Conservation (phyloP, 2,797 vertebrate genomes). For the Sebastolobus altivelis region DNA sequence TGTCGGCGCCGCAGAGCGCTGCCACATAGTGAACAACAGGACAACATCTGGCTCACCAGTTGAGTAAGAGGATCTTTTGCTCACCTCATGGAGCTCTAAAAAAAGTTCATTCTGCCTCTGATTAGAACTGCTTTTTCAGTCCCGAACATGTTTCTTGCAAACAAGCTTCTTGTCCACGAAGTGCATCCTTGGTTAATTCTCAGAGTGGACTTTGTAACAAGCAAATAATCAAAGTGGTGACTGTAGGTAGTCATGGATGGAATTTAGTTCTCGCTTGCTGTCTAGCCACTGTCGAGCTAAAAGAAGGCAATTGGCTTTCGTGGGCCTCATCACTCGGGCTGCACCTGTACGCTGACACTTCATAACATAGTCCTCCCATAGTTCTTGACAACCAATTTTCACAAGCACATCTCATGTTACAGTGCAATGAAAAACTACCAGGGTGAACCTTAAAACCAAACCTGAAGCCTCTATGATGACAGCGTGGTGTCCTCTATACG, state of each 20-base stretch:
- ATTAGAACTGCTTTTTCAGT: slow-evolving; percentile 17
- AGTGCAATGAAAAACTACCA: slow-evolving; percentile 31
- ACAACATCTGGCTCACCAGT: slow-evolving; percentile 55
- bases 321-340: slow-evolving; percentile 53
- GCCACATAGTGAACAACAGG: slow-evolving; percentile 40
- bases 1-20: slow-evolving; percentile 11
- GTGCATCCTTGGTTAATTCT: slow-evolving; percentile 24
- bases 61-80: slow-evolving; percentile 29
- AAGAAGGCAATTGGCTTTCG: slow-evolving; percentile 48
- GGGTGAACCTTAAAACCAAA: slow-evolving; percentile 7
- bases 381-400: slow-evolving; percentile 64
- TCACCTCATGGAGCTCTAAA: slow-evolving; percentile 14
- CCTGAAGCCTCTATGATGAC: not conserved
- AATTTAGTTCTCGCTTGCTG: slow-evolving; percentile 36
- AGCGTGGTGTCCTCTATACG: not conserved
- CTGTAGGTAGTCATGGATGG: slow-evolving; percentile 35
- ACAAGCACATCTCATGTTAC: slow-evolving; percentile 61
- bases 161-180: slow-evolving; percentile 10
- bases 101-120: not conserved
- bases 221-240: slow-evolving; percentile 24
- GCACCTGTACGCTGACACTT: slow-evolving; percentile 45
- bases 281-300: slow-evolving; percentile 32
- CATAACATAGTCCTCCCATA: slow-evolving; percentile 42
- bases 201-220: slow-evolving; percentile 29
- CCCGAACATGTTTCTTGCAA: slow-evolving; percentile 2